These are phyloP conservation scores for Synanthedon tipuliformis DNA, from an alignment of 2,888 invertebrate genomes.

Conservation along the genomic window DNA sequence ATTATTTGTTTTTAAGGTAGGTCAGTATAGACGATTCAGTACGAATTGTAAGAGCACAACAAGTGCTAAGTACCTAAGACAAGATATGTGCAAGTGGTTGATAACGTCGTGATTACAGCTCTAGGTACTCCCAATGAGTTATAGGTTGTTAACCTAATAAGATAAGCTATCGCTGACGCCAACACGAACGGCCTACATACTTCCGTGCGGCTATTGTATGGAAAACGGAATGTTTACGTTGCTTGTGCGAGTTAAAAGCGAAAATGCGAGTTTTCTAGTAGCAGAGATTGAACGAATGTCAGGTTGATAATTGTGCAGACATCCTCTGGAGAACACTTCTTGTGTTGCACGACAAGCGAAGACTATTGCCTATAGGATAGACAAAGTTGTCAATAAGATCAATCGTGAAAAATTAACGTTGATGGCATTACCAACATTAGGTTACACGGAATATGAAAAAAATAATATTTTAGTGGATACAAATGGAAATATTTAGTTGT, in stretches of 20 bases:
- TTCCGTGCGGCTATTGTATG: conserved; percentile 30
- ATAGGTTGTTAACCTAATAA: conserved; percentile 65
- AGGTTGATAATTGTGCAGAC: too few relatives aligned
- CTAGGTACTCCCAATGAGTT: conserved; percentile 37
- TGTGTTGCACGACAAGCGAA: not conserved
- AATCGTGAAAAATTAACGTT: too few relatives aligned
- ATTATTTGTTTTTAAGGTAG: not conserved
- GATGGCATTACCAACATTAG: too few relatives aligned
- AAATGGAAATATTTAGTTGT: too few relatives aligned
- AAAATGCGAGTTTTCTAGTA: not conserved
- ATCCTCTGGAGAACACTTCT: not conserved
- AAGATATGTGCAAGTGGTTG: not conserved
- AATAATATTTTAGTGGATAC: too few relatives aligned
- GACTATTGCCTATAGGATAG: too few relatives aligned
- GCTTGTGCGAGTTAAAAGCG: not conserved
- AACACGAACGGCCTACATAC: conserved; percentile 60
- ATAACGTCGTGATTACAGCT: conserved; percentile 40
- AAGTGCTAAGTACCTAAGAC: not conserved
- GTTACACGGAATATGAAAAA: too few relatives aligned
- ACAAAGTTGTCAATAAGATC: too few relatives aligned
- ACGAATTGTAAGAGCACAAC: not conserved
- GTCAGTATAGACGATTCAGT: not conserved
- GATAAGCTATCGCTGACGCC: conserved; percentile 51
- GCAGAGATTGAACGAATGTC: not conserved
- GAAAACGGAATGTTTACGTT: not conserved